Percentiles rank a stretch among this genome's conserved stretches.
Evolutionary conservation across 1,140 invertebrate genomes (phyloP).

Genomic region (Trichoplusia ni): DNA sequence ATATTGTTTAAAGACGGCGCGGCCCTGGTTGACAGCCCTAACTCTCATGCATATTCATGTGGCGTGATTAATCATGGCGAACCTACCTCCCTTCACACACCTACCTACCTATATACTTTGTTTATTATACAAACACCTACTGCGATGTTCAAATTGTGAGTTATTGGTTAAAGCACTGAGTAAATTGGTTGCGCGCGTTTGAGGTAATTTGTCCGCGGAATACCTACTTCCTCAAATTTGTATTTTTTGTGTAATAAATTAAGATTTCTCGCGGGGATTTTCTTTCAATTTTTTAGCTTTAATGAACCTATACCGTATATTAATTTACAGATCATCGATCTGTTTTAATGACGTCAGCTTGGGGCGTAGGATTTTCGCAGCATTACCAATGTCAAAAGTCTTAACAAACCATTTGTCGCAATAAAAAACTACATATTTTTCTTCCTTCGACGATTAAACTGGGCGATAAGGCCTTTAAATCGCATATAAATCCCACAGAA

Average conservation of each 20-base stretch:
- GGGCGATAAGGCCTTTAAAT: conserved; percentile 16
- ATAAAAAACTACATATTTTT: not conserved
- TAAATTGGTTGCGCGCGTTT: conserved; percentile 34
- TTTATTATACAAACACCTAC: conserved; percentile 37
- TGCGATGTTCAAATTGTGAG: conserved; percentile 41
- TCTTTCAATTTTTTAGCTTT: conserved; percentile 19
- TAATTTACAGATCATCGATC: conserved; percentile 6
- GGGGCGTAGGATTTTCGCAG: not conserved
- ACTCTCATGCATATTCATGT: conserved; percentile 77
- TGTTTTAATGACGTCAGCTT: not conserved
- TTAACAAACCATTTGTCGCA: not conserved
- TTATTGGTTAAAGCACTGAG: conserved; percentile 35
- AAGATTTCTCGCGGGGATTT: not conserved
- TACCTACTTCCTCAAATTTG: conserved; percentile 25
- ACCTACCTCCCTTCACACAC: conserved; percentile 48
- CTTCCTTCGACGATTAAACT: not conserved
- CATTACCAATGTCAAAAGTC: not conserved
- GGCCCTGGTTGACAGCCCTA: conserved; percentile 62
- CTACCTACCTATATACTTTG: conserved; percentile 31
- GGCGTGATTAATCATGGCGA: conserved; percentile 72
- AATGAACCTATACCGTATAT: not conserved
- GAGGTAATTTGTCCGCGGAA: conserved; percentile 35
- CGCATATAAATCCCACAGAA: conserved; percentile 22
- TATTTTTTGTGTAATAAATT: conserved; percentile 23
- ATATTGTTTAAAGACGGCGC: conserved; percentile 71